These are phyloP conservation scores for Anneissia japonica DNA, from an alignment of 35 echinoderm and acorn worm genomes.

Conservation along the genomic window DNA sequence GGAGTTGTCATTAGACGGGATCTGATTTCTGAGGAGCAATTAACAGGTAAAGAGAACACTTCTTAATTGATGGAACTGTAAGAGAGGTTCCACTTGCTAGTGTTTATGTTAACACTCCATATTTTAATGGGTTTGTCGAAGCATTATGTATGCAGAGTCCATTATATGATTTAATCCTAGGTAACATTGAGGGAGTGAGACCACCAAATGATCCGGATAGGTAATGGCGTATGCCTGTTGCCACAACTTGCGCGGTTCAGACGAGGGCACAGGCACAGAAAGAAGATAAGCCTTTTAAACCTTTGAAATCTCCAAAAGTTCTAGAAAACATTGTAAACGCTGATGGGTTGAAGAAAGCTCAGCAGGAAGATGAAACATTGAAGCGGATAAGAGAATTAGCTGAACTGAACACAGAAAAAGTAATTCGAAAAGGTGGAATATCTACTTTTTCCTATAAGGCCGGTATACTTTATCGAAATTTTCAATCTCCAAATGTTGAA, in stretches of 20 bases:
- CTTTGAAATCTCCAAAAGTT: not conserved
- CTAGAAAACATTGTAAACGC: not conserved
- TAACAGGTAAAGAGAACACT: slow-evolving; percentile 45
- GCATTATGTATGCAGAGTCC: slow-evolving; percentile 47
- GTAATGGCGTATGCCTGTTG: not conserved
- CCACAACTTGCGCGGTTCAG: slow-evolving; percentile 5
- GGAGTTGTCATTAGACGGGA: slow-evolving; percentile 22
- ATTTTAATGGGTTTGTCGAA: not conserved
- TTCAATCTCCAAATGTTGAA: slow-evolving; percentile 19
- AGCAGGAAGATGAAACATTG: slow-evolving; percentile 11
- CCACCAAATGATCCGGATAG: slow-evolving; percentile 24
- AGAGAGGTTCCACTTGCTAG: slow-evolving; percentile 2
- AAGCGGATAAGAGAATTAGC: not conserved
- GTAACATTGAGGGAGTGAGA: slow-evolving; percentile 35
- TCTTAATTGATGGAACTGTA: slow-evolving; percentile 42
- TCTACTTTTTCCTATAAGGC: not conserved
- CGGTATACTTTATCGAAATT: slow-evolving; percentile 15
- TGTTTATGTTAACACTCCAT: slow-evolving; percentile 44
- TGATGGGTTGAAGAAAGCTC: not conserved
- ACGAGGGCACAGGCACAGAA: slow-evolving; percentile 7
- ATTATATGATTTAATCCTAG: slow-evolving; percentile 61
- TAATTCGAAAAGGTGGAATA: not conserved
- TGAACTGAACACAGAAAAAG: not conserved
- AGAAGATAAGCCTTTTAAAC: not conserved
- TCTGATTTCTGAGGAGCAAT: slow-evolving; percentile 16